Evolutionary conservation across 2,797 vertebrate genomes (phyloP).

Genomic region (Neoniphon sammara): DNA sequence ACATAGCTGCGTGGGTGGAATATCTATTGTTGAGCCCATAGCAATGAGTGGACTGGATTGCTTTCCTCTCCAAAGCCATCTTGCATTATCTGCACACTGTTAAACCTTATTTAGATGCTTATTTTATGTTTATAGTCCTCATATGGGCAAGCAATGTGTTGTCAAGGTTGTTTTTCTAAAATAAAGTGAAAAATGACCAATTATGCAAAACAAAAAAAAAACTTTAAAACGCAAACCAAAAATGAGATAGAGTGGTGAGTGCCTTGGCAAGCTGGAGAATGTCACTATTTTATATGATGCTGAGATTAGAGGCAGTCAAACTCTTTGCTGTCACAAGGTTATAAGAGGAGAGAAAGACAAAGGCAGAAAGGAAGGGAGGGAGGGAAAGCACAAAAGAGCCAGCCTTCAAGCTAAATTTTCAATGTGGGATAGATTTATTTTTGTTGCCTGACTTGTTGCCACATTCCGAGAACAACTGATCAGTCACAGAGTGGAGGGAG

Average conservation of each 20-base stretch:
- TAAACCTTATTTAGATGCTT: not conserved
- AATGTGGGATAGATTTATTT: conserved; percentile 66
- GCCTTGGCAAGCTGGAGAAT: conserved; percentile 10
- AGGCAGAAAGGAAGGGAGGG: conserved; percentile 32
- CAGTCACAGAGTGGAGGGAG: conserved; percentile 58
- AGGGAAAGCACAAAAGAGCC: conserved; percentile 33
- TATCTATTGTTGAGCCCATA: not conserved
- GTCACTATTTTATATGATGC: conserved; percentile 45
- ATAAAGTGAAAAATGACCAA: not conserved
- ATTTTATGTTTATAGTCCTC: not conserved
- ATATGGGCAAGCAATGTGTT: not conserved
- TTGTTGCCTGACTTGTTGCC: conserved; percentile 65
- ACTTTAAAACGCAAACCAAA: conserved; percentile 27
- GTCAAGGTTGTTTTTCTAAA: not conserved
- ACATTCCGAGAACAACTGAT: conserved; percentile 67
- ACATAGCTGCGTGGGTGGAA: not conserved
- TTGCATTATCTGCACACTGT: not conserved
- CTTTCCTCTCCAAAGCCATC: no score
- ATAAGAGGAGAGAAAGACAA: conserved; percentile 22
- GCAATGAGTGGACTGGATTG: not conserved
- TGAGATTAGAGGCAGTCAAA: conserved; percentile 55
- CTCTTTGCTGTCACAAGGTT: conserved; percentile 35
- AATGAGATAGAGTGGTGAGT: conserved; percentile 2
- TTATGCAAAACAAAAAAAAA: conserved; percentile 22
- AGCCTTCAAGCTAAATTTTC: conserved; percentile 58